These are phyloP conservation scores for Drosophila novamexicana DNA, from an alignment of 1,140 invertebrate genomes.

Conservation along the genomic window DNA sequence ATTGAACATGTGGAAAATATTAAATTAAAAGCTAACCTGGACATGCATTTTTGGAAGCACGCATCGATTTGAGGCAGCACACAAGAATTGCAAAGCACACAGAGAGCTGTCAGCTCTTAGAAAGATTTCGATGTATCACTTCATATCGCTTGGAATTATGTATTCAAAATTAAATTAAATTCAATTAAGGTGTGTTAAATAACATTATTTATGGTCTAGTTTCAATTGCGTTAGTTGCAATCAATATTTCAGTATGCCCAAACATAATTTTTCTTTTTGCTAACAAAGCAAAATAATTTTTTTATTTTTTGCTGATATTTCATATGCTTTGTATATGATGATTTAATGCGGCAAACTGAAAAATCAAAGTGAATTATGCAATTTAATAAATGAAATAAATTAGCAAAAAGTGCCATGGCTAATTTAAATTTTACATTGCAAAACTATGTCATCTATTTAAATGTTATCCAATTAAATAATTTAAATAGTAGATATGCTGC, in stretches of 20 bases:
- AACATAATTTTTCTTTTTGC: constrained; percentile 7
- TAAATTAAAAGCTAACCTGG: neutral
- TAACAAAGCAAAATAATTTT: constrained; percentile 46
- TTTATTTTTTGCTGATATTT: constrained; percentile 9
- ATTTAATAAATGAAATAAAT: constrained; percentile 23
- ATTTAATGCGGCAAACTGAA: constrained; percentile 49
- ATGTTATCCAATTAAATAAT: neutral
- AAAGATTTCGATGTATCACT: constrained; percentile 4
- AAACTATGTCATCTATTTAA: constrained; percentile 11
- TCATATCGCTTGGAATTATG: neutral
- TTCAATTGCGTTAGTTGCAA: constrained; percentile 6
- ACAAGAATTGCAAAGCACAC: constrained; percentile 22
- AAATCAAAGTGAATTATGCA: constrained; percentile 45
- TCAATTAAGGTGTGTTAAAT: neutral
- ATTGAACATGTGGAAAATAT: neutral
- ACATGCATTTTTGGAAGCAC: neutral
- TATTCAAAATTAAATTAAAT: constrained; percentile 5
- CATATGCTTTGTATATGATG: constrained; percentile 34
- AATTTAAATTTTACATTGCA: constrained; percentile 35
- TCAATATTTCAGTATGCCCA: constrained; percentile 40
- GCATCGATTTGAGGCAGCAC: constrained; percentile 3
- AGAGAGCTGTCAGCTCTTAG: constrained; percentile 7
- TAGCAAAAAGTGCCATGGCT: constrained; percentile 18
- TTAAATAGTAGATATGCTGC: neutral
- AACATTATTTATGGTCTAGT: constrained; percentile 18